These are phyloP conservation scores for Ceryle rudis DNA, from an alignment of 2,797 vertebrate genomes.

Conservation along the genomic window DNA sequence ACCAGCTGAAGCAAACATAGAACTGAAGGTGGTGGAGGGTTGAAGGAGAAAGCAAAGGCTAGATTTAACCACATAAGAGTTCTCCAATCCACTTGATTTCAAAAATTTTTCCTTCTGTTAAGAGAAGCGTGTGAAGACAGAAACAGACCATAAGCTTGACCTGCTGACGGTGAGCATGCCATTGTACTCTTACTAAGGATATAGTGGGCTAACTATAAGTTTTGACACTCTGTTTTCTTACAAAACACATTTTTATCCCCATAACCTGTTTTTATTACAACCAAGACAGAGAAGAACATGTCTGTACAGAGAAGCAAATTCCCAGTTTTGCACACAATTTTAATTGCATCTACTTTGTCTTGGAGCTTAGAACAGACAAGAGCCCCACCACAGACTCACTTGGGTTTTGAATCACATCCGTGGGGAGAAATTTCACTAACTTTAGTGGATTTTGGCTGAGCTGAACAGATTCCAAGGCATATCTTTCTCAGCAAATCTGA, in stretches of 20 bases:
- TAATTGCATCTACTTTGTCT: background rate
- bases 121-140: background rate
- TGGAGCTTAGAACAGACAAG: background rate
- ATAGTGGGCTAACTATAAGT: background rate
- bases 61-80: background rate
- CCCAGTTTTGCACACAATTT: background rate
- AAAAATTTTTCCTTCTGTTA: background rate
- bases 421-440: background rate
- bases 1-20: background rate
- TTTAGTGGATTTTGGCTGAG: background rate
- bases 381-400: background rate
- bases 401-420: background rate
- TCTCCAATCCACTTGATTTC: background rate
- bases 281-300: background rate
- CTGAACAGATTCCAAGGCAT: background rate
- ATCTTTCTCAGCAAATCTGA: background rate
- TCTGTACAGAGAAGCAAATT: background rate
- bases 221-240: background rate
- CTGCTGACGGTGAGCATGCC: background rate
- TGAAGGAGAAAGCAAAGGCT: background rate
- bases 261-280: background rate
- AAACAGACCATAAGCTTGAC: background rate
- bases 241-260: background rate
- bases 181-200: background rate
- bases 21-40: background rate